Conservation (phyloP, 2,797 vertebrate species). For the Halcyon chelicuti region DNA sequence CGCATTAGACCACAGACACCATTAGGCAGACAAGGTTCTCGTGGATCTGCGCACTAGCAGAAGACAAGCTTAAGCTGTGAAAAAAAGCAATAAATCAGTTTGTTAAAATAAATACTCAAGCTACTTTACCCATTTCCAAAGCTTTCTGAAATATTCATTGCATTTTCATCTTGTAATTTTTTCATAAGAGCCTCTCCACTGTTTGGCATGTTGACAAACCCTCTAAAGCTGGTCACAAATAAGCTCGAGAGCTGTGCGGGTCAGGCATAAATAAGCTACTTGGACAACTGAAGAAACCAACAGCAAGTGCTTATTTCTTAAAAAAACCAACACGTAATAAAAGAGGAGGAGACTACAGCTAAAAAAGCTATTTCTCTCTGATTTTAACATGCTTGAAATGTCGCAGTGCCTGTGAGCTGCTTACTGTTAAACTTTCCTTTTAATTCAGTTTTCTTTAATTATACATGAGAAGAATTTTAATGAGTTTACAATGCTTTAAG, state of each 20-base stretch:
- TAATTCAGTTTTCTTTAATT: conserved; percentile 65
- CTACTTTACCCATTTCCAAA: conserved; percentile 74
- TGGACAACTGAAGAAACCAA: background rate
- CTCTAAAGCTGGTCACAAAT: background rate
- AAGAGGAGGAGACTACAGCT: conserved; percentile 59
- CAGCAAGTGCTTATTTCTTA: conserved; percentile 1
- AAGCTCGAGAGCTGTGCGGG: background rate
- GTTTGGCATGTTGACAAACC: conserved; percentile 61
- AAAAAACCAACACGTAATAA: background rate
- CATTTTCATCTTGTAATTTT: background rate
- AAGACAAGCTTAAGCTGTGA: background rate
- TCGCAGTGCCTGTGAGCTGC: conserved; percentile 52
- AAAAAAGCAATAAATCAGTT: background rate
- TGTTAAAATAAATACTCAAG: background rate
- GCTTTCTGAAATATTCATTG: conserved; percentile 29
- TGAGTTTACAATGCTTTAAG: conserved; percentile 79
- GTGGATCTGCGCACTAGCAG: background rate
- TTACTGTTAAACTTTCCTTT: conserved; percentile 73
- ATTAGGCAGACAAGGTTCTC: background rate
- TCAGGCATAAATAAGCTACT: conserved; percentile 16
- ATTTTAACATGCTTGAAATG: conserved; percentile 69
- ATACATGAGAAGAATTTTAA: conserved; percentile 85
- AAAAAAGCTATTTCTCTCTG: conserved; percentile 68
- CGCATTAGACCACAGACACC: background rate
- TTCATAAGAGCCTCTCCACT: conserved; percentile 22